A percentile compares a stretch with the other conserved stretches of the same genome.
Evolutionary conservation across 2,888 invertebrate genomes (phyloP).

Genomic region (Luffia ferchaultella): DNA sequence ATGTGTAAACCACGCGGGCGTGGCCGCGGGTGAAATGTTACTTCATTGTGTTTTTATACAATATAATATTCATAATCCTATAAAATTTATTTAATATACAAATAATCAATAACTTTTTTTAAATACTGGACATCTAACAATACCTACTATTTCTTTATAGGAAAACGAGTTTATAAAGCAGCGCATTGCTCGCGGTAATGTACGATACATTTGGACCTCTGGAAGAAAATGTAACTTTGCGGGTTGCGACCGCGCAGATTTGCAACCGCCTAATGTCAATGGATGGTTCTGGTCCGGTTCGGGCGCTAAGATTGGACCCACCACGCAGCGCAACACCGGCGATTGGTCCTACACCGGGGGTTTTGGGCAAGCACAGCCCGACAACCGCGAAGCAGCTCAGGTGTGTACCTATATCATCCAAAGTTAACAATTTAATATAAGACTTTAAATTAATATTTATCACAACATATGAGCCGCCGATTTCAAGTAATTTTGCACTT

Average conservation of each 20-base stretch:
- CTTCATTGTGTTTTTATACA: too few species aligned
- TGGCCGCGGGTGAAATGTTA: too few species aligned
- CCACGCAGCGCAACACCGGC: conserved; percentile 86
- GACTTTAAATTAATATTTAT: too few species aligned
- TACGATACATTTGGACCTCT: conserved; percentile 89
- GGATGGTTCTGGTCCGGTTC: conserved; percentile 97
- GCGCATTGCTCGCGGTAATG: conserved; percentile 80
- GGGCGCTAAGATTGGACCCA: conserved; percentile 89
- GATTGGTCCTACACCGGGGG: conserved; percentile 92
- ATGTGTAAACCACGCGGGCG: too few species aligned
- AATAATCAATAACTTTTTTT: too few species aligned
- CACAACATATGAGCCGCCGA: too few species aligned
- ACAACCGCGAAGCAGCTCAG: conserved; percentile 90
- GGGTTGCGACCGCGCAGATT: conserved; percentile 83
- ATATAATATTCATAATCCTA: too few species aligned
- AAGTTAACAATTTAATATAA: too few species aligned
- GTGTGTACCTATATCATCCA: conserved; percentile 46
- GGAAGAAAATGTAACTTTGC: conserved; percentile 93
- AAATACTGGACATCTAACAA: too few species aligned
- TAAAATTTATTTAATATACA: too few species aligned
- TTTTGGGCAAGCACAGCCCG: conserved; percentile 87
- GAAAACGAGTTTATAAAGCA: conserved; percentile 92
- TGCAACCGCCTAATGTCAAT: conserved; percentile 85
- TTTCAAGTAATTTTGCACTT: too few species aligned
- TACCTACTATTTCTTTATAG: conserved; percentile 24